Conservation (phyloP, 2,888 invertebrate species). For the Sminthurinus aureus region DNA sequence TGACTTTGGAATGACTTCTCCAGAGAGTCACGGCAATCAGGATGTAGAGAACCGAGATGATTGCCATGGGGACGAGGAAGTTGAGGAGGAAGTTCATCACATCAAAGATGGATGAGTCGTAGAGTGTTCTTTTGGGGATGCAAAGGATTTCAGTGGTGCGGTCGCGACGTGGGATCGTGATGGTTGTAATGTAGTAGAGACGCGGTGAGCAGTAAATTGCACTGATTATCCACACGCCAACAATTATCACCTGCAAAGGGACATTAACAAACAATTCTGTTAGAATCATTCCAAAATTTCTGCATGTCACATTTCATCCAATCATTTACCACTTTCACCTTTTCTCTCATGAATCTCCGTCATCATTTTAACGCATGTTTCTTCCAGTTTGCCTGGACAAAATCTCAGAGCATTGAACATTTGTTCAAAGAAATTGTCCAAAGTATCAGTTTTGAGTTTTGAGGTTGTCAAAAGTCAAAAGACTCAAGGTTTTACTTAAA, state of each 20-base stretch:
- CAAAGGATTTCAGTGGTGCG: conserved; percentile 75
- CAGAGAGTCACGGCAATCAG: conserved; percentile 85
- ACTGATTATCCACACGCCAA: conserved; percentile 82
- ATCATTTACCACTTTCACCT: background rate
- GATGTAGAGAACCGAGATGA: conserved; percentile 81
- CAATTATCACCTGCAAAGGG: conserved; percentile 74
- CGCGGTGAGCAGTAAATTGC: conserved; percentile 84
- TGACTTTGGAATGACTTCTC: conserved; percentile 65
- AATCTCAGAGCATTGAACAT: too few species aligned
- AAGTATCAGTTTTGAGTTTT: too few species aligned
- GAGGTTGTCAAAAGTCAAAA: too few species aligned
- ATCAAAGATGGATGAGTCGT: conserved; percentile 79
- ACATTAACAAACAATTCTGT: conserved; percentile 42
- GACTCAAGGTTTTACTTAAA: too few species aligned
- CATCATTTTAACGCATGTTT: background rate
- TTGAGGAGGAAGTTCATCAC: conserved; percentile 83
- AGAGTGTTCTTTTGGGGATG: conserved; percentile 77
- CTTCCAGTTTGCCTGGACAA: too few species aligned
- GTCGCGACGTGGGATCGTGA: conserved; percentile 68
- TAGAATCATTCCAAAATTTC: background rate
- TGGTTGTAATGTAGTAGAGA: conserved; percentile 82
- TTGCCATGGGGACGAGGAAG: conserved; percentile 80
- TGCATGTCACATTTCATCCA: background rate
- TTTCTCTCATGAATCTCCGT: background rate
- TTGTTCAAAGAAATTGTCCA: too few species aligned